Evolutionary conservation across 2,113 vertebrate species (phyloP).

Genomic region (Tor tambroides): DNA sequence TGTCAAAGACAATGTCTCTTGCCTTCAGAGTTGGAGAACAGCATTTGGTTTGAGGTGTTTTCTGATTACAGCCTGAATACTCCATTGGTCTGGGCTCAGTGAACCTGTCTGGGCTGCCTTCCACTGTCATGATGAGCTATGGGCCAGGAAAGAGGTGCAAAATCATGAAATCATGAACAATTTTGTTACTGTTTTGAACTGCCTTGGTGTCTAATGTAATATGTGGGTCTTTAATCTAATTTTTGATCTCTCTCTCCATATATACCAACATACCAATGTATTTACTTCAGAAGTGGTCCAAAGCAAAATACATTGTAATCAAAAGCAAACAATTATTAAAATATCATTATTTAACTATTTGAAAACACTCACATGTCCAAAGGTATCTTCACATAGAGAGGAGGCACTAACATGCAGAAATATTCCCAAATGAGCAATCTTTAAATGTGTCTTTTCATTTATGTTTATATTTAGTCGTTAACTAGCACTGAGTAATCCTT

Average conservation of each 20-base stretch:
- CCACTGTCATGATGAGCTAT: conserved; percentile 29
- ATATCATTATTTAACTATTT: neutral
- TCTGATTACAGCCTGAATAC: neutral
- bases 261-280: neutral
- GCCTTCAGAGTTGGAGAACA: conserved; percentile 54
- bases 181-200: neutral
- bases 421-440: neutral
- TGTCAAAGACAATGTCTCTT: neutral
- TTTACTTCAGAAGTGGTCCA: neutral
- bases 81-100: conserved; percentile 2
- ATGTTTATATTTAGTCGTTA: neutral
- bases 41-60: conserved; percentile 27
- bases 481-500: conserved; percentile 23
- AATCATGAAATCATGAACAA: neutral
- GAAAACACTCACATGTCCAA: neutral
- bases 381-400: neutral
- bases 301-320: neutral
- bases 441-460: neutral
- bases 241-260: too few relatives aligned
- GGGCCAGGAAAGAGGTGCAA: neutral
- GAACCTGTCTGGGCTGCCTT: conserved; percentile 19
- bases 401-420: neutral
- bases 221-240: too few relatives aligned
- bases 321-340: neutral
- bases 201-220: neutral